Conservation (phyloP, 2,797 vertebrate genomes). For the Gobio occitaniae region DNA sequence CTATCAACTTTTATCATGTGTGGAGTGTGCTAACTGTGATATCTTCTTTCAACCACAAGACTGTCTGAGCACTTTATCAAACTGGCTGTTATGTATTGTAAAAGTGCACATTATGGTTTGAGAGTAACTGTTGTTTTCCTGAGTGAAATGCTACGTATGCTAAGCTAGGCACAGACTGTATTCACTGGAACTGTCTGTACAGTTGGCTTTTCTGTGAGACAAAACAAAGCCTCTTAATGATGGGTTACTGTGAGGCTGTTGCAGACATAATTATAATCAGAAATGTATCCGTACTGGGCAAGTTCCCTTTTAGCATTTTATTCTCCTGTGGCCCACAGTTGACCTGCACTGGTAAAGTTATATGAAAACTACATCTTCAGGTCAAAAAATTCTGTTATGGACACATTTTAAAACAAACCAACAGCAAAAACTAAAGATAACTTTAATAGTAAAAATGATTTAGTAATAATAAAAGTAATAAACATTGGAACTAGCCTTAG, state of each 20-base stretch:
- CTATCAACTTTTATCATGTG: not conserved
- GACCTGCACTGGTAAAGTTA: not conserved
- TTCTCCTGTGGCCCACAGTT: not conserved
- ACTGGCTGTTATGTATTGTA: constrained; percentile 9
- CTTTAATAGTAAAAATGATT: not conserved
- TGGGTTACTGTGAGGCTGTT: constrained; percentile 22
- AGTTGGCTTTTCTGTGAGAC: constrained; percentile 54
- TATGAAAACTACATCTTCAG: not conserved
- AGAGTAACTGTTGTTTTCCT: constrained; percentile 36
- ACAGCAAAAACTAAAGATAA: not conserved
- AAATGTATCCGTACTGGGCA: constrained; percentile 14
- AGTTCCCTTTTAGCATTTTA: constrained; percentile 18
- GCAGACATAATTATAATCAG: constrained; percentile 44
- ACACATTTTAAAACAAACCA: not conserved
- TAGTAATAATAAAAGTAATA: not conserved
- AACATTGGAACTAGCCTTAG: not conserved
- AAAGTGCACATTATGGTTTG: constrained; percentile 51
- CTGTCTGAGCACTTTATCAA: constrained; percentile 6
- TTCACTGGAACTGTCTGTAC: constrained; percentile 45
- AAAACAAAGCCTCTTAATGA: constrained; percentile 56
- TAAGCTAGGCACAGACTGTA: constrained; percentile 17
- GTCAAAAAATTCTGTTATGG: not conserved
- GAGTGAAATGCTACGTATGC: constrained; percentile 39
- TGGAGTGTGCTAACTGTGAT: not conserved
- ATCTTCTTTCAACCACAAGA: not conserved